phyloP scores from a whole-genome alignment of 2,113 vertebrate genomes.

The Scomber japonicus region DNA sequence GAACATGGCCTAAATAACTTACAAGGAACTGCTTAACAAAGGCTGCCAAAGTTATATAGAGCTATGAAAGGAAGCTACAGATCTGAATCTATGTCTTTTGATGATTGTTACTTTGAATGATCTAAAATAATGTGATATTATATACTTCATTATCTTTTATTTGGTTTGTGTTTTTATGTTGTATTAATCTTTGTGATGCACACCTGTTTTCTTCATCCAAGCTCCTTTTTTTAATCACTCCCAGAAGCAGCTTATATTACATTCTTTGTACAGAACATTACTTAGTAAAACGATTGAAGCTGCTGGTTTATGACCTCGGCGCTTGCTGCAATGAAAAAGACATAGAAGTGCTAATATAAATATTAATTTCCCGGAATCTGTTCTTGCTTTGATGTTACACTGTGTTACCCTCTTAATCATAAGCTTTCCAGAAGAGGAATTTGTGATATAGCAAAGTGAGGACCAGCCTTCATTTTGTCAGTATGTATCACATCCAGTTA shows the following conservation, averaged over 20 bases:
- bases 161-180: background rate
- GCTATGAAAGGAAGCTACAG: background rate
- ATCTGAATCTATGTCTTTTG: background rate
- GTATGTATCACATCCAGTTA: too few species aligned
- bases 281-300: constrained; percentile 19
- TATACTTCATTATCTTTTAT: constrained; percentile 6
- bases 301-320: constrained; percentile 22
- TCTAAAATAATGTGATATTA: constrained; percentile 2
- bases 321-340: constrained; percentile 9
- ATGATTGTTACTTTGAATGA: constrained; percentile 25
- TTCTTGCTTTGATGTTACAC: constrained; percentile 7
- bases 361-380: constrained; percentile 13
- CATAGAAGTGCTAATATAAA: constrained; percentile 4
- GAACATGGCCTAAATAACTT: too few species aligned
- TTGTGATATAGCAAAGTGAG: background rate
- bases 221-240: constrained; percentile 11
- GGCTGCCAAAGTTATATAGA: background rate
- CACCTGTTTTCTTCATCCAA: constrained; percentile 10
- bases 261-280: constrained; percentile 23
- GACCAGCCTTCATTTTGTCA: too few species aligned
- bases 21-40: background rate
- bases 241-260: background rate
- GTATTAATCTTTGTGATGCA: constrained; percentile 18
- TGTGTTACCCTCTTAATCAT: background rate
- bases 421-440: background rate